Evolutionary conservation across 2,888 invertebrate genomes (phyloP).

Genomic region (Quadroppia sp.): DNA sequence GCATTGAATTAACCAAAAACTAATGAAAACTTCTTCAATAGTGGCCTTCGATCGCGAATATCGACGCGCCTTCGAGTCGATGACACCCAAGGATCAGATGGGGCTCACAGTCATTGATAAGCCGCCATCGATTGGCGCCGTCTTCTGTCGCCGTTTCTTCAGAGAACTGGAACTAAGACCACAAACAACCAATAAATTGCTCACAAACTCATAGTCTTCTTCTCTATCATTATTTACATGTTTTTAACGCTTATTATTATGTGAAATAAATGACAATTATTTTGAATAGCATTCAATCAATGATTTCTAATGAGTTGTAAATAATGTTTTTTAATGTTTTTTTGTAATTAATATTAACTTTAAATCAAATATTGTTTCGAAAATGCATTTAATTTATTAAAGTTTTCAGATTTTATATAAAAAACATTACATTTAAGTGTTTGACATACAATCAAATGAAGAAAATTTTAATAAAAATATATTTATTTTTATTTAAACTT

Average conservation of each 20-base stretch:
- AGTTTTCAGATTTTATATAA: constrained; percentile 22
- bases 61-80: constrained; percentile 68
- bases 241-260: too few species aligned
- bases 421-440: too few species aligned
- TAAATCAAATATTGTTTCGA: not conserved
- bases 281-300: too few species aligned
- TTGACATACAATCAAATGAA: constrained; percentile 3
- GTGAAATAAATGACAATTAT: too few species aligned
- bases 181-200: not conserved
- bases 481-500: too few species aligned
- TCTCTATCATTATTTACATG: too few species aligned
- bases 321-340: too few species aligned
- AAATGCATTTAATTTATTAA: constrained; percentile 16
- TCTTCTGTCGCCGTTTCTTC: constrained; percentile 83
- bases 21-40: constrained; percentile 50
- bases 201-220: too few species aligned
- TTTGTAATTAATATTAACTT: too few species aligned
- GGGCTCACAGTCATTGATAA: constrained; percentile 65
- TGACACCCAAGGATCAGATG: constrained; percentile 65
- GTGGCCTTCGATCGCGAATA: constrained; percentile 87
- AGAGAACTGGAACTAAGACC: constrained; percentile 53
- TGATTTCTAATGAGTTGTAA: too few species aligned
- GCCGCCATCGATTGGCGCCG: constrained; percentile 71
- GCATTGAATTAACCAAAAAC: not conserved
- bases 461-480: constrained; percentile 7